Evolutionary conservation across 1,140 invertebrate genomes (phyloP), one percentile per base, ranked within the genome.

Genomic region (Coenobita brevimanus): DNA sequence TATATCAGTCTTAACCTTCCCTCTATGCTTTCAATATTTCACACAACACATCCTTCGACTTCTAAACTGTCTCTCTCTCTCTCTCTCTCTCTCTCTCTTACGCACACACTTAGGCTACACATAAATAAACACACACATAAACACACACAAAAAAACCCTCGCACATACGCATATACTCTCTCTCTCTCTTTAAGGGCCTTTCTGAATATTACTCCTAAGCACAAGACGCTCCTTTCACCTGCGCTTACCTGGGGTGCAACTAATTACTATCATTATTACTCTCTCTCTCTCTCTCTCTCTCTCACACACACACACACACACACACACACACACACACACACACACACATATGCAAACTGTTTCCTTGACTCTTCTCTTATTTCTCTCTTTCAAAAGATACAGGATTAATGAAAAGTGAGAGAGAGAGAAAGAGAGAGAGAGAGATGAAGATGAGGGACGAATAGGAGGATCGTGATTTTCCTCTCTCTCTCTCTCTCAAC

Each of bases 341-440:
- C 67, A 1, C 17, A 1, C 17, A 71, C 30, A 30, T 1, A 71
- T 0, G 30, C 15, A 1, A 24, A 1, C 1, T 17, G 0, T 71
- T 71, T 24, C 3, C 13, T n/a, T 1, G 30, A 21, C 15, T 71
- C 67, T 30, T 15, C 67, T 15, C 15, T 33, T n/a, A 71, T n/a
- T n/a, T n/a, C n/a, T n/a, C n/a, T n/a, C n/a, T n/a, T n/a, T n/a
- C n/a, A n/a, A n/a, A n/a, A n/a, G n/a, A n/a, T n/a, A n/a, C n/a
- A n/a, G n/a, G n/a, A n/a, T n/a, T n/a, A n/a, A n/a, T n/a, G 62
- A 57, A 80, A 57, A 80, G 78, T 60, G 78, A 80, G 78, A 80
- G 54, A 57, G 50, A 79, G 78, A 69, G 57, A 50, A 38, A 69
- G 36, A 46, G 30, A 71, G 38, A 46, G 24, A 64, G 43, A 82